Evolutionary conservation across 2,797 vertebrate genomes (phyloP).

Genomic region (Centropyge bicolor): DNA sequence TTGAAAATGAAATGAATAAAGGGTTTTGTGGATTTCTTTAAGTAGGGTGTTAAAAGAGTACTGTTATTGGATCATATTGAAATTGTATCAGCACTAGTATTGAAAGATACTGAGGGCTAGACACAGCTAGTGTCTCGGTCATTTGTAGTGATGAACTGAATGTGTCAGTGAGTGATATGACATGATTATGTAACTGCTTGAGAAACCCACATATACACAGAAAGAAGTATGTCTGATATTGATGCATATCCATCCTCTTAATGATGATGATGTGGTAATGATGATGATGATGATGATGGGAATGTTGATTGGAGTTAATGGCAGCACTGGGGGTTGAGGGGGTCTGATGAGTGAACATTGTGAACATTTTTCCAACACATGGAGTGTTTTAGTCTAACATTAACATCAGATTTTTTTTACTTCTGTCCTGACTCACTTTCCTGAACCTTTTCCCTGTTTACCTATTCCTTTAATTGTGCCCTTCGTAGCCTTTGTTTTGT

Average conservation of each 20-base stretch:
- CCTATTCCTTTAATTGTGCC: background rate
- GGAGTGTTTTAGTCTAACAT: conserved; percentile 40
- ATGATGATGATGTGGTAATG: conserved; percentile 28
- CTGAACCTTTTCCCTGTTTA: background rate
- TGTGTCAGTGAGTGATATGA: too few species aligned
- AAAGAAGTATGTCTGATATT: background rate
- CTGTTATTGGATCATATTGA: background rate
- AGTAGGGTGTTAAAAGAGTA: too few species aligned
- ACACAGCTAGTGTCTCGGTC: background rate
- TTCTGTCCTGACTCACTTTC: background rate
- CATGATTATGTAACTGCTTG: background rate
- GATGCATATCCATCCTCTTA: conserved; percentile 11
- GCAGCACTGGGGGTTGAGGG: background rate
- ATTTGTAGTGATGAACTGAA: background rate
- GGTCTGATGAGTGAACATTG: conserved; percentile 39
- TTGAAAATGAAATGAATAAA: background rate
- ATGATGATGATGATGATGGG: conserved; percentile 46
- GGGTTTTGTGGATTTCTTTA: background rate
- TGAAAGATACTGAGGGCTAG: background rate
- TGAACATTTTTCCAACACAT: conserved; percentile 59
- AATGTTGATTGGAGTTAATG: conserved; percentile 60
- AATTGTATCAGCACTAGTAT: background rate
- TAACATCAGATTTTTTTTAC: background rate
- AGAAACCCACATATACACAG: background rate
- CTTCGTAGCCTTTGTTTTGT: background rate